phyloP scores from a whole-genome alignment of 2,113 vertebrate species.

The Ciconia stormi region DNA sequence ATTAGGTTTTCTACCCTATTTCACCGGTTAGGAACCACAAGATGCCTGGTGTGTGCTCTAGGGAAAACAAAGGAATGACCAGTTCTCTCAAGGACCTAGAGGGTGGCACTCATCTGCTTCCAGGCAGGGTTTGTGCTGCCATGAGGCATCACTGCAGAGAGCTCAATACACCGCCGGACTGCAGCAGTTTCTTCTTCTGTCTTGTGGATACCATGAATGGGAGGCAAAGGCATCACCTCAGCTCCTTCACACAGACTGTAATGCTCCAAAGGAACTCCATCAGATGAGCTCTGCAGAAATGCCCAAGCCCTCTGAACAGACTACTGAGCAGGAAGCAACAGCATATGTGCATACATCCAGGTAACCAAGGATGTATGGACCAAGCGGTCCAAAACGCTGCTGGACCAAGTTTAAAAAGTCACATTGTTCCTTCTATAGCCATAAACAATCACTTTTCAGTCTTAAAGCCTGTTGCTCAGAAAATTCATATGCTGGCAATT shows the following conservation, averaged over 20 bases:
- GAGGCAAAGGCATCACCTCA: conserved; percentile 15
- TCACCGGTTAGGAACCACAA: neutral
- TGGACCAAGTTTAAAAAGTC: neutral
- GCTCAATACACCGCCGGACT: neutral
- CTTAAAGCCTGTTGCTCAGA: neutral
- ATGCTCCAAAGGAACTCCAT: neutral
- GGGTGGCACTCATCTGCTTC: neutral
- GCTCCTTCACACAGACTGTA: neutral
- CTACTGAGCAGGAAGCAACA: neutral
- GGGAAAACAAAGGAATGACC: neutral
- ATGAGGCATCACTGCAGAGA: neutral
- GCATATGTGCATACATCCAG: neutral
- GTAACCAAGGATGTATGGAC: neutral
- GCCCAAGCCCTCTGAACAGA: neutral
- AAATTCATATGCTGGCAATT: neutral
- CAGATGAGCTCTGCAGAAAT: neutral
- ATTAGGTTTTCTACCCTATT: neutral
- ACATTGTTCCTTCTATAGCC: neutral
- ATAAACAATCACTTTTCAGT: neutral
- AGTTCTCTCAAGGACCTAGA: neutral
- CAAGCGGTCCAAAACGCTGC: neutral
- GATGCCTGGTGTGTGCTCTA: neutral
- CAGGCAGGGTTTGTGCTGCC: neutral
- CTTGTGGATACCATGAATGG: neutral
- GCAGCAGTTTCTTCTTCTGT: neutral